Evolutionary conservation across 2,113 vertebrate species (phyloP), one percentile per base, ranked within the genome.

Genomic region (Orcinus orca): DNA sequence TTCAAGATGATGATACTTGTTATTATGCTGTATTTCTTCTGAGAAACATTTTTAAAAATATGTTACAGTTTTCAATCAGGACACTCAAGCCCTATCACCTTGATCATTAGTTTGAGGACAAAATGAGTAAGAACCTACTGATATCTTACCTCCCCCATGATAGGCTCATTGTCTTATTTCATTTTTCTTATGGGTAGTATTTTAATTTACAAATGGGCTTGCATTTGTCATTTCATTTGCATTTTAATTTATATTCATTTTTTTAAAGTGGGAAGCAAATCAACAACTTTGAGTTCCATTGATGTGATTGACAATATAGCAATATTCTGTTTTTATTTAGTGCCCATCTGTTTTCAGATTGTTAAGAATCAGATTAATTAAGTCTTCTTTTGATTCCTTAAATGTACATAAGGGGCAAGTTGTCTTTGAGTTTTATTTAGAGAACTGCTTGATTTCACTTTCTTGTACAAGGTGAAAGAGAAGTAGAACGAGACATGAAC

Each of bases 261-360:
- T 96, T 97, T 97, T 80, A 33, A 53, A 98, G 89, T 98, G 97
- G 97, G 97, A 97, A 97, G 97, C 82, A 95, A 97, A 96, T 98
- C 97, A 98, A 97, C 97, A 97, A 97, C 89, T 98, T 96, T 29
- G 58, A 98, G 70, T 98, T 97, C 83, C 90, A 97, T 97, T 92
- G 97, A 97, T 97, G 89, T 97, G 97, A 97, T 97, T 97, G 98
- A 98, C 96, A 96, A 94, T 96, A 98, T 88, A 98, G 92, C 93
- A 97, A 96, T 97, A 97, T 95, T 89, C 70, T 98, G 96, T 97
- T 97, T 97, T 97, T 97, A 98, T 97, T 97, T 98, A 96, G 96
- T 95, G 86, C 77, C 97, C 97, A 98, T 98, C 98, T 98, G 98
- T 95, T 98, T 98, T 97, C 93, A 97, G 91, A 96, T 87, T 90